These are phyloP conservation scores for Mus spicilegus DNA, from an alignment of 2,113 vertebrate genomes.

Conservation along the genomic window DNA sequence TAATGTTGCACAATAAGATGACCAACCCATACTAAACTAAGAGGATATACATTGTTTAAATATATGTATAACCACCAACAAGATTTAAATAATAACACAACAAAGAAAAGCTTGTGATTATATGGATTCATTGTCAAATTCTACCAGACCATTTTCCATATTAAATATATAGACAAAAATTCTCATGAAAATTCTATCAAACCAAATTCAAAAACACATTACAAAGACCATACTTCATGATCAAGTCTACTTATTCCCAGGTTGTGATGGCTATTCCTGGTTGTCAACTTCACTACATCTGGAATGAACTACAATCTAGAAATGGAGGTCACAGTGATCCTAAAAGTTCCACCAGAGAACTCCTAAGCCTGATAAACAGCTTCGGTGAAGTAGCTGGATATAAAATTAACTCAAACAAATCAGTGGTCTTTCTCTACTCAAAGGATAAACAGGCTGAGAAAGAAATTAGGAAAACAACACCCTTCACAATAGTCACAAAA, in stretches of 20 bases:
- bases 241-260: not conserved
- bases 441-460: too few species aligned
- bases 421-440: too few species aligned
- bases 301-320: too few species aligned
- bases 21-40: not conserved
- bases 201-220: not conserved
- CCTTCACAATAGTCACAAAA: too few species aligned
- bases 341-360: too few species aligned
- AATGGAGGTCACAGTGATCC: too few species aligned
- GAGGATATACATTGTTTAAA: not conserved
- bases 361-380: too few species aligned
- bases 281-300: too few species aligned
- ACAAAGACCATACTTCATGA: not conserved
- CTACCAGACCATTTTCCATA: not conserved
- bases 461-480: too few species aligned
- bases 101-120: not conserved
- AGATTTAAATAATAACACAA: not conserved
- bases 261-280: not conserved
- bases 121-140: not conserved
- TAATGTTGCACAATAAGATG: not conserved
- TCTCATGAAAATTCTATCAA: not conserved
- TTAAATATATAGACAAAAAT: not conserved
- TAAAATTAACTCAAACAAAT: too few species aligned
- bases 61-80: too few species aligned
- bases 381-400: too few species aligned